Evolutionary conservation across 1,140 invertebrate species (phyloP).

Genomic region (Aleiodes sp.): DNA sequence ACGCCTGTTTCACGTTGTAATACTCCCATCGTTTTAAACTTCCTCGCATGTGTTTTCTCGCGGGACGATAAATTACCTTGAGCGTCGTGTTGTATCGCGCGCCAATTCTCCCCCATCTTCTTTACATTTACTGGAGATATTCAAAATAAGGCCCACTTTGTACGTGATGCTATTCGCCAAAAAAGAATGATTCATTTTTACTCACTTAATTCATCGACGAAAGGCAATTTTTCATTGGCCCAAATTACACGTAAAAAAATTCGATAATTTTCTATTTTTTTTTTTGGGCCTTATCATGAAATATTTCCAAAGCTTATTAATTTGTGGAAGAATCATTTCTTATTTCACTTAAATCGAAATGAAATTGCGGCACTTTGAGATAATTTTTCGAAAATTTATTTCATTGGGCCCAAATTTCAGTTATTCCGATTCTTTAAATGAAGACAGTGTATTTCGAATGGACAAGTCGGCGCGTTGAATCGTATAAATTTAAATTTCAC

Average conservation of each 20-base stretch:
- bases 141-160: slow-evolving; percentile 8
- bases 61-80: slow-evolving; percentile 13
- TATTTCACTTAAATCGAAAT: not conserved
- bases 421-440: slow-evolving; percentile 2
- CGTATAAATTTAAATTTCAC: slow-evolving; percentile 27
- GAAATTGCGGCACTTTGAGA: too few species aligned
- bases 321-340: too few species aligned
- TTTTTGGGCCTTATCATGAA: not conserved
- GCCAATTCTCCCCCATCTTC: not conserved
- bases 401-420: slow-evolving; percentile 1
- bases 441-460: slow-evolving; percentile 24
- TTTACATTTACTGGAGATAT: not conserved
- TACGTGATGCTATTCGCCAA: slow-evolving; percentile 7
- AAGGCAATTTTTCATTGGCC: slow-evolving; percentile 11
- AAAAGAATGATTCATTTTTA: slow-evolving; percentile 12
- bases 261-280: not conserved
- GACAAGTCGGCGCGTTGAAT: slow-evolving; percentile 27
- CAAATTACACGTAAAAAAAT: not conserved
- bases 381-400: not conserved
- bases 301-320: not conserved
- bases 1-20: slow-evolving; percentile 6
- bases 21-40: slow-evolving; percentile 9
- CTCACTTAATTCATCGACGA: slow-evolving; percentile 3
- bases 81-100: slow-evolving; percentile 8
- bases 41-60: slow-evolving; percentile 11